These are phyloP conservation scores for Microcebus murinus DNA, from an alignment of 2,113 vertebrate genomes.

Conservation along the genomic window DNA sequence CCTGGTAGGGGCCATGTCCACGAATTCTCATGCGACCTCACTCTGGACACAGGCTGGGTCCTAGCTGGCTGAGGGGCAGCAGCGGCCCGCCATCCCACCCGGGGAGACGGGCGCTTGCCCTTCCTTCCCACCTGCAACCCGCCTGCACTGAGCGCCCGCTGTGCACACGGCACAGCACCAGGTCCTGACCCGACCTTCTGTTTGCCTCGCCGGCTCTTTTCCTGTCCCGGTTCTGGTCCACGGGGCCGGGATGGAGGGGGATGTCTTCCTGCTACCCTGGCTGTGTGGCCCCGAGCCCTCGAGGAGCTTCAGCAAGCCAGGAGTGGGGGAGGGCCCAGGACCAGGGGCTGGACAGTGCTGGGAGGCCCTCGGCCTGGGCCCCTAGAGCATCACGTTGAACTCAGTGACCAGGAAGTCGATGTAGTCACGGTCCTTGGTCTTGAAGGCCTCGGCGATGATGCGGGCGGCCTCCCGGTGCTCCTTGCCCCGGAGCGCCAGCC, in stretches of 20 bases:
- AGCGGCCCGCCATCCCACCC: background rate
- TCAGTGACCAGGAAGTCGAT: constrained; percentile 98
- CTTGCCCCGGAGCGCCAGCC: constrained; percentile 91
- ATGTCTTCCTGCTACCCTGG: constrained; percentile 15
- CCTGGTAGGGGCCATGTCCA: background rate
- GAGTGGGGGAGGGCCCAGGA: background rate
- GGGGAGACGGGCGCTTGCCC: fast-evolving
- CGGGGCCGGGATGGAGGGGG: background rate
- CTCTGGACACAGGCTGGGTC: background rate
- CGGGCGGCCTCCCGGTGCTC: constrained; percentile 96
- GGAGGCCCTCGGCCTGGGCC: background rate
- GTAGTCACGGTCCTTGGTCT: constrained; percentile 95
- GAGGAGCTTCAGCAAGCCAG: background rate
- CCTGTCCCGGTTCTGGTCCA: background rate
- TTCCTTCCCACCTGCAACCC: background rate
- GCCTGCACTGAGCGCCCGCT: background rate
- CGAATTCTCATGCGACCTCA: background rate
- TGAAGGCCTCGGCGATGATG: constrained; percentile 97
- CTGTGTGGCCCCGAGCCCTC: background rate
- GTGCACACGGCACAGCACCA: background rate
- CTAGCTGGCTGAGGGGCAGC: background rate
- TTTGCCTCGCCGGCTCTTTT: background rate
- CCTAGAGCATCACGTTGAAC: constrained; percentile 96
- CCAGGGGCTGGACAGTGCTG: background rate
- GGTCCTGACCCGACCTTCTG: background rate